These are phyloP conservation scores for Oncorhynchus clarkii DNA, from an alignment of 2,113 vertebrate genomes.

Conservation along the genomic window DNA sequence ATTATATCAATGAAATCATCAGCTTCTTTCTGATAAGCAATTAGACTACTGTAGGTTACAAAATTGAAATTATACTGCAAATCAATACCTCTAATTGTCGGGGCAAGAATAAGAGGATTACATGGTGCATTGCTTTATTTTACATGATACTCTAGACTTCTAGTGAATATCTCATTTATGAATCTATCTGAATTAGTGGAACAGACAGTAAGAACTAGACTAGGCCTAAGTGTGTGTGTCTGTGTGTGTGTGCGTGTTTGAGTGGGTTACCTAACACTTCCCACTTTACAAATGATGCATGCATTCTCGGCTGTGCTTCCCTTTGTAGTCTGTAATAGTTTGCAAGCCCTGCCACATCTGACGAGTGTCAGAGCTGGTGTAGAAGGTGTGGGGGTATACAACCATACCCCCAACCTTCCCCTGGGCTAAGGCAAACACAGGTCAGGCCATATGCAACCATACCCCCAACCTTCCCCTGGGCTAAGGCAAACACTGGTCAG, in stretches of 20 bases:
- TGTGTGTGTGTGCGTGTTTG: not conserved
- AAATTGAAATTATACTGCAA: not conserved
- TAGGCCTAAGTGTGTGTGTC: not conserved
- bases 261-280: not conserved
- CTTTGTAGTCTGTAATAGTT: no score
- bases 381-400: not conserved
- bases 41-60: not conserved
- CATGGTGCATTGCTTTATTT: not conserved
- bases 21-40: not conserved
- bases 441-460: no score
- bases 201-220: not conserved
- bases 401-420: not conserved
- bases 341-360: no score
- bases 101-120: not conserved
- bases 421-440: not conserved
- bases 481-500: not conserved
- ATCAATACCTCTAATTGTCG: slow-evolving; percentile 9
- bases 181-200: no score
- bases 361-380: no score
- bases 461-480: not conserved
- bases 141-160: no score
- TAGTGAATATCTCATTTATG: not conserved
- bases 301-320: not conserved
- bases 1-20: not conserved
- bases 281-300: not conserved